Evolutionary conservation across 2,113 vertebrate species (phyloP).

Genomic region (Cathartes aura): DNA sequence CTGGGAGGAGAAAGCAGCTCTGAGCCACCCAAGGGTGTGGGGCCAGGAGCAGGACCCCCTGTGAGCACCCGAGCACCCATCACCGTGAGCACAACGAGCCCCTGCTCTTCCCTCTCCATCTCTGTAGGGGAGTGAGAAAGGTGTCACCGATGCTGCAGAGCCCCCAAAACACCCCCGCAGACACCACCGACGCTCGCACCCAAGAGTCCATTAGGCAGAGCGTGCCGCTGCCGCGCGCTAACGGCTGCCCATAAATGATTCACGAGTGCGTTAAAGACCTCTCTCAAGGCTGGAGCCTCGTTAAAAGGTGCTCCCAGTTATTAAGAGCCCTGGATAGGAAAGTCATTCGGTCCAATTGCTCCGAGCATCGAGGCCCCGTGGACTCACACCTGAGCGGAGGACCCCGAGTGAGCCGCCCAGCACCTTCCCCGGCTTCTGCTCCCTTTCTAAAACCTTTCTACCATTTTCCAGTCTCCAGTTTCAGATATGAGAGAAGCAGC

Average conservation of each 20-base stretch:
- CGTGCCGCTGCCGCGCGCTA: background rate
- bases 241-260: background rate
- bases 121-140: background rate
- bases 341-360: background rate
- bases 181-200: fast-evolving
- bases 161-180: fast-evolving
- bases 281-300: background rate
- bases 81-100: fast-evolving
- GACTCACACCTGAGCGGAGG: background rate
- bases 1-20: background rate
- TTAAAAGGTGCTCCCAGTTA: background rate
- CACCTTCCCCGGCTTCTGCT: background rate
- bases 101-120: background rate
- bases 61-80: background rate
- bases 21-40: background rate
- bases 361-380: fast-evolving
- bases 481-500: background rate
- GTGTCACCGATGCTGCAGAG: background rate
- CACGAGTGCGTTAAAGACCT: background rate
- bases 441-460: background rate
- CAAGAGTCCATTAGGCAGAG: background rate
- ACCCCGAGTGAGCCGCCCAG: fast-evolving
- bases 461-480: background rate
- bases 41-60: background rate
- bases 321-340: background rate